These are phyloP conservation scores for Hydriomena furcata DNA, from an alignment of 2,888 invertebrate genomes.

Conservation along the genomic window DNA sequence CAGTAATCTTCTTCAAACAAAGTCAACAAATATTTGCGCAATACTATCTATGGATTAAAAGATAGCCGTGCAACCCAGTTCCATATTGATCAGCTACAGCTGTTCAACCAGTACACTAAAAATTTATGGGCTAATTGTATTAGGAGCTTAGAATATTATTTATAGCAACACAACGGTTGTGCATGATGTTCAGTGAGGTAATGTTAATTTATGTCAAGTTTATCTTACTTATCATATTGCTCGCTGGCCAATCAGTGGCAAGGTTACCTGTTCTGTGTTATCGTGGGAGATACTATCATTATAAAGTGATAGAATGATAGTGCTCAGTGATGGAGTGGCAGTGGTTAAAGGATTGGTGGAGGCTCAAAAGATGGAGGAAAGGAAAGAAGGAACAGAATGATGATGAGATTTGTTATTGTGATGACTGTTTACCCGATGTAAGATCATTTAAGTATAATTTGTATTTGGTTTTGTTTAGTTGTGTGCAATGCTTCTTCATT, in stretches of 20 bases:
- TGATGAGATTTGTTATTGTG: conserved; percentile 90
- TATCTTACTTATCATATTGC: conserved; percentile 70
- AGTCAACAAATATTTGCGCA: conserved; percentile 26
- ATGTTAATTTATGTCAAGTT: conserved; percentile 76
- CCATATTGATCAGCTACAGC: conserved; percentile 14
- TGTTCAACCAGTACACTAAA: conserved; percentile 16
- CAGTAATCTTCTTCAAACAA: conserved; percentile 24
- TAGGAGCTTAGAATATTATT: conserved; percentile 47
- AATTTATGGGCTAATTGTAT: conserved; percentile 41
- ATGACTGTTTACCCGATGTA: conserved; percentile 87
- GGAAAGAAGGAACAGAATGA: conserved; percentile 79
- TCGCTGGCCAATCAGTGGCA: conserved; percentile 63
- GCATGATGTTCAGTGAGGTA: conserved; percentile 78
- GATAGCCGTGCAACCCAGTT: conserved; percentile 22
- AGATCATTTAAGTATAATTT: conserved; percentile 46
- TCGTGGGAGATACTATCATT: conserved; percentile 48
- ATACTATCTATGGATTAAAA: conserved; percentile 18
- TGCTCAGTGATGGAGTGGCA: conserved; percentile 88
- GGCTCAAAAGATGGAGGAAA: conserved; percentile 87
- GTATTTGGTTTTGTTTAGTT: not conserved
- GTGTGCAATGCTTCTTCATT: no score
- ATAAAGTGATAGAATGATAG: conserved; percentile 53
- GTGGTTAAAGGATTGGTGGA: conserved; percentile 92
- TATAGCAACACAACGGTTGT: conserved; percentile 55
- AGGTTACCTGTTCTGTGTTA: conserved; percentile 51